Evolutionary conservation across 1,140 invertebrate species (phyloP), one percentile per base, ranked within the genome.

Genomic region (Drosophila kikkawai): DNA sequence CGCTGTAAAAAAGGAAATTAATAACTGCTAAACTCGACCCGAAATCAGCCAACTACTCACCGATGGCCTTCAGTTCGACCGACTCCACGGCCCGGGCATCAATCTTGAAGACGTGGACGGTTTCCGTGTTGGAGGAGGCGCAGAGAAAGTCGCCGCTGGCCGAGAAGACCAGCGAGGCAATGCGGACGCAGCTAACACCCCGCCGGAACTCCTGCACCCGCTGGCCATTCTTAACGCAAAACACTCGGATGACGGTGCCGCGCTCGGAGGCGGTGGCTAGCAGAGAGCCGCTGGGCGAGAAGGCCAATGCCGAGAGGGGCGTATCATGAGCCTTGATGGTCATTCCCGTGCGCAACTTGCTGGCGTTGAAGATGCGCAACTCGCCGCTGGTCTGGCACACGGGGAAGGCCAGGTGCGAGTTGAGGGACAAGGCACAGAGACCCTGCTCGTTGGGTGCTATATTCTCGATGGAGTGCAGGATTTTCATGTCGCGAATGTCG

Each of bases 401-500:
- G 36, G 99, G 99, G 94, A 99, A 99, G 11, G 99, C 99, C 68
- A 99, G 96, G 68, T 99, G 98, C 29, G 94, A 95, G 93, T 96
- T 96, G 80, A 96, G 96, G n/a, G 98, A 99, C 4, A 99, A 94
- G 64, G 98, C 97, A 94, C 98, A 98, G 39, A 99, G 94, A 7
- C 99, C 99, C 85, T 95, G 94, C 47, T 97, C 96, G 94, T 99
- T 99, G 32, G 97, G 97, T 55, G 99, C 98, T 53, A 99, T 99
- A 92, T 99, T 98, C 80, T 98, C 95, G 91, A 99, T 99, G 61
- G 98, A 99, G 92, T 99, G 99, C 82, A 99, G 94, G 37, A 99
- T 97, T 94, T 98, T 99, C 99, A 99, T 99, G 93, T 99, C 98
- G 39, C 97, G 95, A 85, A 99, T 99, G 94, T 99, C 99, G 94